These are phyloP conservation scores for Empis livida DNA, from an alignment of 2,888 invertebrate genomes.

Conservation along the genomic window DNA sequence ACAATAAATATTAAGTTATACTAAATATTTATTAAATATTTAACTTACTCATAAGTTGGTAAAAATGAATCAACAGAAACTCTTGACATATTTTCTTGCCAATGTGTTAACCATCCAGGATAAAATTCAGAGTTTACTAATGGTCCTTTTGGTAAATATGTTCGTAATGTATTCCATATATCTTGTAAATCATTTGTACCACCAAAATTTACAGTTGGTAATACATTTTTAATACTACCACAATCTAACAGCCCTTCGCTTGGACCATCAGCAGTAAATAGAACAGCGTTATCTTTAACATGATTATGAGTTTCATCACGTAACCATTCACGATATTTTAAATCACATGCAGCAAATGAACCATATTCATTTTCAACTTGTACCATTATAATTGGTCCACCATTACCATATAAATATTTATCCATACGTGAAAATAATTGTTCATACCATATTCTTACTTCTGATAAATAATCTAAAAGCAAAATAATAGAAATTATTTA, in stretches of 20 bases:
- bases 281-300: slow-evolving; percentile 50
- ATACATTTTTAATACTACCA: slow-evolving; percentile 55
- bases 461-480: slow-evolving; percentile 41
- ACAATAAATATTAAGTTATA: too few relatives aligned
- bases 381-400: slow-evolving; percentile 76
- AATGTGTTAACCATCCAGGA: slow-evolving; percentile 85
- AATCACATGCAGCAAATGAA: slow-evolving; percentile 61
- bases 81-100: slow-evolving; percentile 45
- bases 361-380: slow-evolving; percentile 95
- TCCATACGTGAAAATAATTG: slow-evolving; percentile 39
- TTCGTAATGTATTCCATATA: slow-evolving; percentile 28
- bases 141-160: slow-evolving; percentile 54
- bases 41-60: too few relatives aligned
- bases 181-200: slow-evolving; percentile 26
- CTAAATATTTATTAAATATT: too few relatives aligned
- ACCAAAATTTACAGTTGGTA: slow-evolving; percentile 69
- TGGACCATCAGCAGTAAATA: slow-evolving; percentile 77
- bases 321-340: slow-evolving; percentile 51
- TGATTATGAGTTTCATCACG: slow-evolving; percentile 44
- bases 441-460: slow-evolving; percentile 41
- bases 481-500: neutral
- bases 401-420: slow-evolving; percentile 47
- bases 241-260: slow-evolving; percentile 39
- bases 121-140: slow-evolving; percentile 85
- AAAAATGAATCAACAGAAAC: too few relatives aligned